Evolutionary conservation across 2,888 invertebrate genomes (phyloP).

Genomic region (Tanaodytes sp.): DNA sequence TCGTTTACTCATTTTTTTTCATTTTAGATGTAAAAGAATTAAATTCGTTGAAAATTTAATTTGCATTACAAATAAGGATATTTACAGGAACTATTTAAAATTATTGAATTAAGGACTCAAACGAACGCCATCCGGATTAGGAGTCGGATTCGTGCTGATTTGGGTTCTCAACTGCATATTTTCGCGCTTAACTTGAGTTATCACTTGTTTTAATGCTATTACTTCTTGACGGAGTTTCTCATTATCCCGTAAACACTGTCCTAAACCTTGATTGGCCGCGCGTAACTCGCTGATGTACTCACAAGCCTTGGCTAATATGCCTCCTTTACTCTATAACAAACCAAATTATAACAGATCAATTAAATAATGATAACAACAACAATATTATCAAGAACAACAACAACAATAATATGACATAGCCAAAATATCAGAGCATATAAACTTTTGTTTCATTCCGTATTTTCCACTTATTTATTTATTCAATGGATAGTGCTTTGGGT

Average conservation of each 20-base stretch:
- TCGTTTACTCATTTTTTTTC: neutral
- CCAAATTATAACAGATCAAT: too few species aligned
- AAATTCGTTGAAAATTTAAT: constrained; percentile 11
- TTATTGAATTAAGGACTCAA: constrained; percentile 59
- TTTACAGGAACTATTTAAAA: constrained; percentile 41
- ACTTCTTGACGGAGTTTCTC: constrained; percentile 82
- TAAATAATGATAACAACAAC: too few species aligned
- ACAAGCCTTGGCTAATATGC: constrained; percentile 94
- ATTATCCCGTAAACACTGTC: constrained; percentile 79
- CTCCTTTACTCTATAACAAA: constrained; percentile 88
- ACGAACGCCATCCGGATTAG: constrained; percentile 58
- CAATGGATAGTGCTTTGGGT: too few species aligned
- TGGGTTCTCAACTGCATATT: constrained; percentile 82
- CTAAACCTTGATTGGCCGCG: constrained; percentile 82
- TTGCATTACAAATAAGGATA: constrained; percentile 31
- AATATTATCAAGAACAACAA: too few species aligned
- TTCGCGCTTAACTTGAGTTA: constrained; percentile 83
- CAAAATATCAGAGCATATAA: too few species aligned
- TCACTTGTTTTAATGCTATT: constrained; percentile 81
- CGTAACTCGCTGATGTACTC: constrained; percentile 92
- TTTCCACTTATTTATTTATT: too few species aligned
- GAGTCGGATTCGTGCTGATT: constrained; percentile 55
- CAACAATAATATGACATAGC: too few species aligned
- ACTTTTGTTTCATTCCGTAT: too few species aligned
- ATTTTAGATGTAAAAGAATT: neutral